These are phyloP conservation scores for Chaetogeoica ovagalla DNA, from an alignment of 2,888 invertebrate species.

Conservation along the genomic window DNA sequence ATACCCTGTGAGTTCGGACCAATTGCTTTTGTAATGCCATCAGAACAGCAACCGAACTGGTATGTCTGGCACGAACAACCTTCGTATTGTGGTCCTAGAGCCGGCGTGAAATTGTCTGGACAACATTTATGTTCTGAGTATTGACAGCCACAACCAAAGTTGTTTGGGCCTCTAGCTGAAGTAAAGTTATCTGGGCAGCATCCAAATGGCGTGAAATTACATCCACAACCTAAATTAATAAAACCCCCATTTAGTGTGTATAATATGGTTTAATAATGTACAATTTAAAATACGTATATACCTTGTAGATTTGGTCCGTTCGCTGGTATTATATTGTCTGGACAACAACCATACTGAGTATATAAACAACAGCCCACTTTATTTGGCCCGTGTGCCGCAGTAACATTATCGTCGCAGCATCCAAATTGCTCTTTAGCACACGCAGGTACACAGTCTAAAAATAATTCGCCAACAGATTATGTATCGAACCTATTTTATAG, in stretches of 20 bases:
- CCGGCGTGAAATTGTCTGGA: conserved; percentile 76
- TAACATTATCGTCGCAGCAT: conserved; percentile 75
- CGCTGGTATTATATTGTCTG: conserved; percentile 81
- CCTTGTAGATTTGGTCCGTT: conserved; percentile 76
- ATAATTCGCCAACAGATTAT: neutral
- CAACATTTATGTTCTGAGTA: conserved; percentile 79
- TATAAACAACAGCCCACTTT: conserved; percentile 74
- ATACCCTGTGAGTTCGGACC: conserved; percentile 72
- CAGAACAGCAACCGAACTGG: conserved; percentile 89
- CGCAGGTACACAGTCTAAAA: conserved; percentile 23
- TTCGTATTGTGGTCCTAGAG: conserved; percentile 74
- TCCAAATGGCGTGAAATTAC: conserved; percentile 74
- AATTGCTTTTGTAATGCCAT: conserved; percentile 75
- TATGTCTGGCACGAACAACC: conserved; percentile 85
- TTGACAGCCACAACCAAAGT: conserved; percentile 82
- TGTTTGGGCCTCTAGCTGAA: conserved; percentile 75
- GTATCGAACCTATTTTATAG: no score
- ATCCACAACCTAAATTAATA: conserved; percentile 70
- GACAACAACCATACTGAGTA: conserved; percentile 82
- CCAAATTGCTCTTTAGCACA: conserved; percentile 64
- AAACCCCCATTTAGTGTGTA: neutral
- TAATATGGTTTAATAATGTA: neutral
- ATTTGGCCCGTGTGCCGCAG: conserved; percentile 67
- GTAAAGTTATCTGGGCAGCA: conserved; percentile 86
- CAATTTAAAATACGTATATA: conserved; percentile 56